Conservation (phyloP, 1,140 invertebrate species). For the Drosophila azteca region DNA sequence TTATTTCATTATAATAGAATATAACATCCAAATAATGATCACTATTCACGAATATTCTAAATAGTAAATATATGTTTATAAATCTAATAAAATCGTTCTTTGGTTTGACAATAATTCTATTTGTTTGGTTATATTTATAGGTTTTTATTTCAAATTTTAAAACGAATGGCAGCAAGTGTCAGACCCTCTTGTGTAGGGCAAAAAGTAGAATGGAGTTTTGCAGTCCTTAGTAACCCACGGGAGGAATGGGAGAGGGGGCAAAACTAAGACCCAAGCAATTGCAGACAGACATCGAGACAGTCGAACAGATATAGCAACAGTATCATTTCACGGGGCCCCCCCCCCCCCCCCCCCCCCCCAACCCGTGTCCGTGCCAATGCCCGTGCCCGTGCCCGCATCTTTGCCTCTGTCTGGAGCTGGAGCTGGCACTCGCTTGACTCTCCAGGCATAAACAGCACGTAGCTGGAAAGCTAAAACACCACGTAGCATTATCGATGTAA, state of each 20-base stretch:
- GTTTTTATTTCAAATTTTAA: not conserved
- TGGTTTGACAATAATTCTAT: too few species aligned
- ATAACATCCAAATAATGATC: too few species aligned
- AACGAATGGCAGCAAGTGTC: not conserved
- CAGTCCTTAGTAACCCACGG: slow-evolving; percentile 46
- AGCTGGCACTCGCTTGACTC: slow-evolving; percentile 24
- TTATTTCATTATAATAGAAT: too few species aligned
- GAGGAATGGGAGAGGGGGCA: not conserved
- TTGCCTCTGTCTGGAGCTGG: not conserved
- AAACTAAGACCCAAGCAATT: not conserved
- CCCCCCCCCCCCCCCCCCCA: slow-evolving; percentile 10
- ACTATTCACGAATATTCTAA: too few species aligned
- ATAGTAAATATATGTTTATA: too few species aligned
- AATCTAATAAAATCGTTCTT: too few species aligned
- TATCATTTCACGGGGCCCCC: slow-evolving; percentile 54
- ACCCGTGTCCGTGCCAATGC: not conserved
- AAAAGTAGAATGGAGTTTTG: slow-evolving; percentile 53
- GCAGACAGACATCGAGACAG: slow-evolving; percentile 34
- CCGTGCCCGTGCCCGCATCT: not conserved
- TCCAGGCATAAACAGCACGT: slow-evolving; percentile 67
- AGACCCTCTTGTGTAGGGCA: slow-evolving; percentile 14
- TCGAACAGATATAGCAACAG: slow-evolving; percentile 60
- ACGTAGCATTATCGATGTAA: slow-evolving; percentile 84
- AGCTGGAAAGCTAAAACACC: slow-evolving; percentile 78
- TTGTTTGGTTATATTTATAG: too few species aligned